Evolutionary conservation across 1,140 invertebrate genomes (phyloP), one percentile per base, ranked within the genome.

Genomic region (Colletes latitarsis): DNA sequence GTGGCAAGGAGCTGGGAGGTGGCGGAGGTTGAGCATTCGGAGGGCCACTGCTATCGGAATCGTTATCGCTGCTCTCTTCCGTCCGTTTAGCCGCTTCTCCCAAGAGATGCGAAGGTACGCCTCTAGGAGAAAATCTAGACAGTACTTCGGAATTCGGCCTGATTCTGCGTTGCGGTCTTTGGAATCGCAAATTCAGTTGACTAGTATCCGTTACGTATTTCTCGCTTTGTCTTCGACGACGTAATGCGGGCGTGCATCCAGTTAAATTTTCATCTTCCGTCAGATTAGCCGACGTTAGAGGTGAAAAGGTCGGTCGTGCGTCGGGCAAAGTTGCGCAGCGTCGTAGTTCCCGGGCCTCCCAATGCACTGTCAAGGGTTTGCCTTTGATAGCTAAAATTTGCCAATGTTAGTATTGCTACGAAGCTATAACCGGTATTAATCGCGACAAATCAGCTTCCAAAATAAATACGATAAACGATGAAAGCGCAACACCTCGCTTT

Each of bases 191-290:
- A 88, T 96, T 96, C 75, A 97, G 92, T 89, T 97, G 96, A 41
- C 95, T 94, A 58, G 95, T 95, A 91, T 97, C 96, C 6, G 95
- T 95, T 0, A 96, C 95, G 91, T 97, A 97, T 89, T 97, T 97
- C 77, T 97, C 96, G 64, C 94, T 93, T 68, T 94, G 94, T 69
- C 95, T 94, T 17, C 96, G 93, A n/a, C 96, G 94, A 10, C 96
- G 94, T n/a, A 96, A 92, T 17, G 94, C 95, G 10, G 96, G 95
- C 0, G 95, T 96, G 66, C 94, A 94, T 60, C 93, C 92, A 4
- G 90, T 92, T 71, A 93, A 82, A 81, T 93, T 92, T 82, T 93
- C 91, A 62, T 94, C 91, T 77, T 90, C 92, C 71, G 91, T 89
- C 81, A 92, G 92, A 82, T 93, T 94, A 70, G 89, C 90, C 14